These are phyloP conservation scores for Microtus pennsylvanicus DNA, from an alignment of 2,113 vertebrate genomes.

Conservation along the genomic window DNA sequence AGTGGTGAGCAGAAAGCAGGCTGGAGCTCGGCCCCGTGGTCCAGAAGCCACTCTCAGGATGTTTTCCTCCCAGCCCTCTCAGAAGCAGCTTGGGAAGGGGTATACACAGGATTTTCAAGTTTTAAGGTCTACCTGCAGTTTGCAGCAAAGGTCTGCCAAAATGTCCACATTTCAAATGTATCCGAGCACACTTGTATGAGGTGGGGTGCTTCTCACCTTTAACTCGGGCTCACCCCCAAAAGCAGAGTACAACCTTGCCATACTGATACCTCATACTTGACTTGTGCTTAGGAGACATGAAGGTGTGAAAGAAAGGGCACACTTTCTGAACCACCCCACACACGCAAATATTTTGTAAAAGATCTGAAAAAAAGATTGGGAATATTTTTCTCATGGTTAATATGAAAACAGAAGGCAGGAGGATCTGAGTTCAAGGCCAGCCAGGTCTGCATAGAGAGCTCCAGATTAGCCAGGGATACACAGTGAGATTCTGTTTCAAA, in stretches of 20 bases:
- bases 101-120: neutral
- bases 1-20: neutral
- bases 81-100: slow-evolving; percentile 21
- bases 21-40: neutral
- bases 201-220: neutral
- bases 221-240: neutral
- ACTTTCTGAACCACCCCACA: neutral
- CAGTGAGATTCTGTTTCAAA: neutral
- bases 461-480: neutral
- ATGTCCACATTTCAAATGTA: neutral
- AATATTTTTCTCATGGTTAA: neutral
- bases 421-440: neutral
- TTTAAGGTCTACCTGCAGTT: slow-evolving; percentile 21
- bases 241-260: neutral
- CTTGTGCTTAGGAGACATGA: neutral
- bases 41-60: neutral
- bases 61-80: slow-evolving; percentile 29
- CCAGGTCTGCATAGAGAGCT: neutral
- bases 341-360: neutral
- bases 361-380: neutral
- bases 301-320: neutral
- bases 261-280: neutral
- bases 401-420: neutral
- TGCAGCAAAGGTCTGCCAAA: slow-evolving; percentile 7
- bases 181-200: neutral